Evolutionary conservation across 2,888 invertebrate genomes (phyloP).

Genomic region (Sarcophaga variegata): DNA sequence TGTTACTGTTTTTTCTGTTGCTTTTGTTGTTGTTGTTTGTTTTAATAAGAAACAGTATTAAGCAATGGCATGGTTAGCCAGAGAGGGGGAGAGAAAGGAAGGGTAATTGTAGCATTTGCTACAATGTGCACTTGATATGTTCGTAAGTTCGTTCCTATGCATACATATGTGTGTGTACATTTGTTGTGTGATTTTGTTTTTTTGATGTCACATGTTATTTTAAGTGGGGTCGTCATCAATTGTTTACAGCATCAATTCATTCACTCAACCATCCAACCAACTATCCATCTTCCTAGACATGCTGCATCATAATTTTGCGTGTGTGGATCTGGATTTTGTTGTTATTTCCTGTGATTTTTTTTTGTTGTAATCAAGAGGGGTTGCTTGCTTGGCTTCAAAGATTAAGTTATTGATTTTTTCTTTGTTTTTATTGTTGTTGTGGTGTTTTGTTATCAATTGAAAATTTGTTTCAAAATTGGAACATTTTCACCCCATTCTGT

Average conservation of each 20-base stretch:
- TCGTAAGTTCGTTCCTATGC: background rate
- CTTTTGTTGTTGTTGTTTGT: no score
- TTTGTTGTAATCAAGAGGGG: constrained; percentile 45
- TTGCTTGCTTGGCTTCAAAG: constrained; percentile 40
- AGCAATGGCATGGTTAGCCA: background rate
- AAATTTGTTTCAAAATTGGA: background rate
- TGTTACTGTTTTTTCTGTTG: background rate
- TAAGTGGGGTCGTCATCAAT: constrained; percentile 63
- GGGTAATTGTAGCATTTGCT: constrained; percentile 31
- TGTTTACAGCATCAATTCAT: constrained; percentile 25
- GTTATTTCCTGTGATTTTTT: constrained; percentile 5
- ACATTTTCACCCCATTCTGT: background rate
- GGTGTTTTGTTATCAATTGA: background rate
- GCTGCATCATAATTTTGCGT: constrained; percentile 20
- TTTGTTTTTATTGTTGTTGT: background rate
- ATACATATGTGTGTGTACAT: background rate
- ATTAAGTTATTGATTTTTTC: constrained; percentile 48
- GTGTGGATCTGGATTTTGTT: constrained; percentile 4
- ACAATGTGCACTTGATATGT: background rate
- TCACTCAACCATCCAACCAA: background rate
- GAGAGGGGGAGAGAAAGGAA: background rate
- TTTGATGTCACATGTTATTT: constrained; percentile 33
- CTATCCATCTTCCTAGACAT: constrained; percentile 10
- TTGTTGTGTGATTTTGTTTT: background rate
- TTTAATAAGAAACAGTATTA: background rate